Percentiles rank a stretch among this genome's conserved stretches.
These are phyloP conservation scores for Cheilosia impressa DNA, from an alignment of 2,888 invertebrate genomes.

Conservation along the genomic window DNA sequence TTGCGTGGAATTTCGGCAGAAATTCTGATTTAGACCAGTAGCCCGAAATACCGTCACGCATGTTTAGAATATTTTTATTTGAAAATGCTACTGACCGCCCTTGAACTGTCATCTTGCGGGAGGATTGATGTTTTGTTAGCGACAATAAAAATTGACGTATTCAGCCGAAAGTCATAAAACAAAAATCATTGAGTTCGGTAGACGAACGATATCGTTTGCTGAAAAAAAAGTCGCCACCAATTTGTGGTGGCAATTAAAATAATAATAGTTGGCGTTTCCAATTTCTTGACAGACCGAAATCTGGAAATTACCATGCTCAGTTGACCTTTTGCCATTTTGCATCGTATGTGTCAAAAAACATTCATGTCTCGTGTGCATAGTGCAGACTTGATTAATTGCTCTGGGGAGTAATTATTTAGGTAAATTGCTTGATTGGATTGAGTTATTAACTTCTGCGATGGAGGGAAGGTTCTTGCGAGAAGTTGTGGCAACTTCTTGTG, in stretches of 20 bases:
- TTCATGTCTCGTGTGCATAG: conserved; percentile 9
- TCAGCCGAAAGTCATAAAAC: background rate
- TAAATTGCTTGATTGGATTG: conserved; percentile 66
- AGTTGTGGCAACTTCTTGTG: conserved; percentile 13
- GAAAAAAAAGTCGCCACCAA: too few relatives aligned
- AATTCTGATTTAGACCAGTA: conserved; percentile 17
- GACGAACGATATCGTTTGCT: conserved; percentile 15
- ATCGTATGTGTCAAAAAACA: conserved; percentile 44
- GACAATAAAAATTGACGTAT: background rate
- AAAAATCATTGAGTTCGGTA: conserved; percentile 34
- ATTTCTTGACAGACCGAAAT: conserved; percentile 17
- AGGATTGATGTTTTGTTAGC: background rate
- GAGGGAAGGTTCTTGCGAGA: conserved; percentile 3
- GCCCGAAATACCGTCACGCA: conserved; percentile 15
- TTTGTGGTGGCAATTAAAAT: conserved; percentile 18
- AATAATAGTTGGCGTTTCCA: conserved; percentile 14
- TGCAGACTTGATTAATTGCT: conserved; percentile 56
- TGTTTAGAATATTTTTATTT: background rate
- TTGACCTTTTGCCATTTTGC: conserved; percentile 64
- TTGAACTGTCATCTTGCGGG: conserved; percentile 32
- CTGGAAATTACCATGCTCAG: conserved; percentile 44
- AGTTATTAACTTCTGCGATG: conserved; percentile 46
- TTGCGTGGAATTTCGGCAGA: conserved; percentile 5
- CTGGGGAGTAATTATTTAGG: conserved; percentile 54
- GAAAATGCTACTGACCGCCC: conserved; percentile 41